Evolutionary conservation across 2,797 vertebrate species (phyloP), one percentile per base, ranked within the genome.

Genomic region (Lycodopsis pacificus): DNA sequence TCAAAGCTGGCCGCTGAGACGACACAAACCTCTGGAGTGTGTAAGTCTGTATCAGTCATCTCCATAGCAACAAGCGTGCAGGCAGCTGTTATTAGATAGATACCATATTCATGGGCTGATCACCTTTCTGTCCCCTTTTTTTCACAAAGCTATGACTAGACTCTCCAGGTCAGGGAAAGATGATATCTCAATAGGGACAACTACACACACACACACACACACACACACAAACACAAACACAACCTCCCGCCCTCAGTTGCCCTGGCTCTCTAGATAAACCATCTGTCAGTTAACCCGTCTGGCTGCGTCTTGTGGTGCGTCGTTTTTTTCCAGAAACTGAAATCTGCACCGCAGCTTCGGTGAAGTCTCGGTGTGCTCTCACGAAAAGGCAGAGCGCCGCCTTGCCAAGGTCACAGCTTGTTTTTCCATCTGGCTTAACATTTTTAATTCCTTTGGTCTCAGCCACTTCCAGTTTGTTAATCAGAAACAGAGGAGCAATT

Each of bases 401-500:
- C 3, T 22, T 73, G 79, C 83, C 77, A 81, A 75, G 58, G 66
- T 71, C 30, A 17, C 13, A 4, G 25, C 51, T 69, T 71, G 68
- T 85, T 76, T 82, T 79, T 80, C 73, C 73, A 40, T 80, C 65
- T 73, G 64, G 56, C 66, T 79, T 56, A 53, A 71, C 15, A 40
- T 46, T 72, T 58, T 81, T 20, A 83, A 84, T 83, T 76, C 65
- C 19, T 64, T 42, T 58, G 5, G 3, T 82, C 58, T 65, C n/a
- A 66, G 62, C 27, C 70, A 10, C 65, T 90, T 75, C 15, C 77
- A 72, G 59, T 2, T 64, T 85, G 81, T 91, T 17, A 85, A 92
- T 92, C 59, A 75, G 30, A 79, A 84, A 49, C 91, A 91, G 90
- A 80, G 38, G 7, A 63, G 51, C 3, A 19, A 14, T 76, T 69